Percentiles rank a stretch among this genome's conserved stretches.
Conservation (phyloP, 1,140 invertebrate genomes). For the Venustaconcha ellipsiformis region DNA sequence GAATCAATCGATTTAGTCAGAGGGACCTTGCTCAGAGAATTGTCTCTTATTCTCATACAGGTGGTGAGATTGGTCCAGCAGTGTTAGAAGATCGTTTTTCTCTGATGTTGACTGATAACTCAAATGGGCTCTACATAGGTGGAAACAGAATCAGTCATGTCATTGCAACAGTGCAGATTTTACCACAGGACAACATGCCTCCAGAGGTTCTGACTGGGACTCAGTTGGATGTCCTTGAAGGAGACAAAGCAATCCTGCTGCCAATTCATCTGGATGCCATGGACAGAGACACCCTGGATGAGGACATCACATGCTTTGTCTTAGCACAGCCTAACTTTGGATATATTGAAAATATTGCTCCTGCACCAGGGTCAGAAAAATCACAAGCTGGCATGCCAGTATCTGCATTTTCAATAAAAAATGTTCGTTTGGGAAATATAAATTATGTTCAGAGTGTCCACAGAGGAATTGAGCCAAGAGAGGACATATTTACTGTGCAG, state of each 20-base stretch:
- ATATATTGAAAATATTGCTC: conserved; percentile 67
- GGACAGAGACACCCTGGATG: conserved; percentile 66
- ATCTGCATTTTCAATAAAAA: conserved; percentile 62
- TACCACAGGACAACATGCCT: conserved; percentile 64
- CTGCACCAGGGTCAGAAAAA: conserved; percentile 63
- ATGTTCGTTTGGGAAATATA: conserved; percentile 59
- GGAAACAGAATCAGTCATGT: conserved; percentile 59
- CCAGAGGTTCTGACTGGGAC: conserved; percentile 49
- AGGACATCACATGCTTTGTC: conserved; percentile 66
- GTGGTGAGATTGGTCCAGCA: conserved; percentile 61
- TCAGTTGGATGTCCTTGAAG: conserved; percentile 64
- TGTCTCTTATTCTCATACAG: conserved; percentile 64
- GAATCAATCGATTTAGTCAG: conserved; percentile 62
- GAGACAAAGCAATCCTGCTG: conserved; percentile 59
- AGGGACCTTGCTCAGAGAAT: conserved; percentile 54
- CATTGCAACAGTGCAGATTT: conserved; percentile 56
- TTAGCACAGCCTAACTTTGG: conserved; percentile 64
- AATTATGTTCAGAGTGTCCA: conserved; percentile 70
- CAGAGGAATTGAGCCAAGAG: conserved; percentile 63
- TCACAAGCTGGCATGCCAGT: conserved; percentile 62
- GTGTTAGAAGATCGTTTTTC: conserved; percentile 60
- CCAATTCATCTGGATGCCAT: conserved; percentile 58
- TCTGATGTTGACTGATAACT: conserved; percentile 61
- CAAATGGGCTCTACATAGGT: conserved; percentile 56
- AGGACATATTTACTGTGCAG: conserved; percentile 61